A percentile compares a stretch with the other conserved stretches of the same genome.
Conservation (phyloP, 2,113 vertebrate genomes). For the Mystacornis crossleyi region DNA sequence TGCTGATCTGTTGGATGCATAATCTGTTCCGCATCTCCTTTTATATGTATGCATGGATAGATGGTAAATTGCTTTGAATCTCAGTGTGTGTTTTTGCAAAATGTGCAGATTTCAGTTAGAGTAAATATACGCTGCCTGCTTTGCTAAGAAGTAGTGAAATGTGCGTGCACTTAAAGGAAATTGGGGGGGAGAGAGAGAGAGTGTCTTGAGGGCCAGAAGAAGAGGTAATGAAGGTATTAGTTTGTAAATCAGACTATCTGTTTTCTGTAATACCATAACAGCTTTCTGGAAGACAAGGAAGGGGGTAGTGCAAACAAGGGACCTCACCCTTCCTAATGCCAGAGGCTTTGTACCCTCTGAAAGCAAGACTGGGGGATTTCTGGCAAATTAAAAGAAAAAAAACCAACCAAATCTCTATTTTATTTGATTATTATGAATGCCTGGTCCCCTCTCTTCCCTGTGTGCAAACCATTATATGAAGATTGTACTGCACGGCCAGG, state of each 20-base stretch:
- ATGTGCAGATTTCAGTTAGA: background rate
- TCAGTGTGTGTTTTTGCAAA: background rate
- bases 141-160: background rate
- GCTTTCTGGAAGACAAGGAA: background rate
- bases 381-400: background rate
- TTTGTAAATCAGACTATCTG: background rate
- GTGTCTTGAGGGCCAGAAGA: background rate
- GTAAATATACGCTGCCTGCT: background rate
- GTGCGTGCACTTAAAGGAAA: background rate
- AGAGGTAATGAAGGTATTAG: background rate
- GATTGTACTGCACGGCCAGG: background rate
- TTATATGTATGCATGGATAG: background rate
- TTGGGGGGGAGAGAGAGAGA: background rate
- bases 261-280: background rate
- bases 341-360: background rate
- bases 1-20: background rate
- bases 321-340: background rate
- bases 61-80: background rate
- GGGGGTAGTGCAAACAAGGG: background rate
- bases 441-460: background rate
- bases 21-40: background rate
- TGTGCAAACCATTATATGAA: background rate
- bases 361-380: background rate
- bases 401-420: background rate
- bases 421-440: background rate